Evolutionary conservation across 2,113 vertebrate species (phyloP).

Genomic region (Megalops atlanticus): DNA sequence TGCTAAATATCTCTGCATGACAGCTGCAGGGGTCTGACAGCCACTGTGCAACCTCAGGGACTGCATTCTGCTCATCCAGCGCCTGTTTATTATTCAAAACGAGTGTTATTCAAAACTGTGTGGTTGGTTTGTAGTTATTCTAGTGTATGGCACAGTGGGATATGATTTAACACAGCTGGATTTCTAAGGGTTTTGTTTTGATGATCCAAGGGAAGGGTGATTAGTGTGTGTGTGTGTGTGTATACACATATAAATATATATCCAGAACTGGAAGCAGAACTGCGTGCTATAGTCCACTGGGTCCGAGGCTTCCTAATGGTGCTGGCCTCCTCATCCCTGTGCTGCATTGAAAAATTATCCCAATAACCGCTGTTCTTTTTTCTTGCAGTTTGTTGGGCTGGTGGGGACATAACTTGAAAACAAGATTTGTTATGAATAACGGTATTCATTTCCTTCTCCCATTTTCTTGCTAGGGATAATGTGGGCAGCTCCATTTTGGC

Average conservation of each 20-base stretch:
- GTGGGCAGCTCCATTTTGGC: not conserved
- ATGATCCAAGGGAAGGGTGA: too few species aligned
- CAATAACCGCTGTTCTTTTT: slow-evolving; percentile 6
- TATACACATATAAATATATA: too few species aligned
- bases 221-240: too few species aligned
- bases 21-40: not conserved
- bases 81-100: not conserved
- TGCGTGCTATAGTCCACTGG: too few species aligned
- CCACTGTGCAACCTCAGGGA: not conserved
- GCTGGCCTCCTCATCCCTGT: not conserved
- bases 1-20: not conserved
- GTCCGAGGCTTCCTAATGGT: too few species aligned
- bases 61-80: too few species aligned
- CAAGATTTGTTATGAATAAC: slow-evolving; percentile 89
- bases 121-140: not conserved
- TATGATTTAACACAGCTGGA: too few species aligned
- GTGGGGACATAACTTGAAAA: slow-evolving; percentile 89
- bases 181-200: too few species aligned
- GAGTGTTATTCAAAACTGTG: not conserved
- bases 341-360: not conserved
- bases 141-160: too few species aligned
- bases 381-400: slow-evolving; percentile 81
- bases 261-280: too few species aligned
- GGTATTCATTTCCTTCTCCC: slow-evolving; percentile 63
- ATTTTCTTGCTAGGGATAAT: too few species aligned